These are phyloP conservation scores for Pseudopipra pipra DNA, from an alignment of 2,113 vertebrate species.

Conservation along the genomic window DNA sequence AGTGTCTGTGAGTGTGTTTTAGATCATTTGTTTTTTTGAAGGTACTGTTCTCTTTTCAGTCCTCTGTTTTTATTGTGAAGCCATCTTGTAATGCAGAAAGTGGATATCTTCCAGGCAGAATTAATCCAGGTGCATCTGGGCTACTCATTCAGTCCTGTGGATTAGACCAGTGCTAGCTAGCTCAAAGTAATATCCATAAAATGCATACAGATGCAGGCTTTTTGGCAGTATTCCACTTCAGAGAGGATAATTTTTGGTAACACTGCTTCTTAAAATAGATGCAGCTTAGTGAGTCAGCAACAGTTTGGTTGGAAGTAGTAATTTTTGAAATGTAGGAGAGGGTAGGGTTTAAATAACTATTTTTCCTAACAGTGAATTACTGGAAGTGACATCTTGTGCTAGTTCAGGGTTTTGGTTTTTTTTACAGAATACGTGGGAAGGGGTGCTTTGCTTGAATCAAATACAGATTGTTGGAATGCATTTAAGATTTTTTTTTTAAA, in stretches of 20 bases:
- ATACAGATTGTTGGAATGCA: not conserved
- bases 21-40: not conserved
- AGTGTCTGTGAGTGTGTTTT: not conserved
- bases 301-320: not conserved
- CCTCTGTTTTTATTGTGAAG: not conserved
- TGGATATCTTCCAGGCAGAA: not conserved
- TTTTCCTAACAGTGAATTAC: not conserved
- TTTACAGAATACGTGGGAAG: not conserved
- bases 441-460: not conserved
- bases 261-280: not conserved
- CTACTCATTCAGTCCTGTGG: not conserved
- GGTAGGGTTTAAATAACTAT: not conserved
- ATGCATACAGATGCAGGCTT: not conserved
- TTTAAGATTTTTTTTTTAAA: not conserved
- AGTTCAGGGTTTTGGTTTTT: not conserved
- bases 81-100: not conserved
- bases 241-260: not conserved
- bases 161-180: not conserved
- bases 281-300: not conserved
- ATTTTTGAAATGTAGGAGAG: not conserved
- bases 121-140: not conserved
- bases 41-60: not conserved
- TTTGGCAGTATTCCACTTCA: not conserved
- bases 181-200: not conserved
- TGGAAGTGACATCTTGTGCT: not conserved